phyloP scores from a whole-genome alignment of 1,140 invertebrate genomes.

The Drosophila aff. region DNA sequence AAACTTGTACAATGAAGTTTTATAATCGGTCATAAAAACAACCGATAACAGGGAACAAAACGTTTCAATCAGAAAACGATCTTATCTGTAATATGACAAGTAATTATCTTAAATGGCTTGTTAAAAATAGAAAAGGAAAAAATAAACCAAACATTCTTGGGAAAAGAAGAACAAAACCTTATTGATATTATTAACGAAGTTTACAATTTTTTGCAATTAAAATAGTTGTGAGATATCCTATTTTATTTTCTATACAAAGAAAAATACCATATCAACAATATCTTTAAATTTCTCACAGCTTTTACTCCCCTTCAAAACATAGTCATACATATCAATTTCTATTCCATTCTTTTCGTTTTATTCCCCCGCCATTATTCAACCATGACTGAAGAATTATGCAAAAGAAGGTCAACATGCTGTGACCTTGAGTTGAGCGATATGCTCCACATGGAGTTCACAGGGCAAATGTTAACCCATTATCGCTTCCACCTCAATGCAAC shows the following conservation, averaged over 20 bases:
- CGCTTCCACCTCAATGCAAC: background rate
- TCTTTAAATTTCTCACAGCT: background rate
- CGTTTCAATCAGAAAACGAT: conserved; percentile 15
- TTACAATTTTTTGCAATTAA: background rate
- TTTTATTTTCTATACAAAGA: background rate
- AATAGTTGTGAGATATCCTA: too few species aligned
- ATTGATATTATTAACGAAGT: too few species aligned
- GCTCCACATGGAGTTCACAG: conserved; percentile 43
- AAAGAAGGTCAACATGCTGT: conserved; percentile 57
- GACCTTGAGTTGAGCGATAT: conserved; percentile 52
- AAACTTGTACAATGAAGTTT: background rate
- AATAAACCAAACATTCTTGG: background rate
- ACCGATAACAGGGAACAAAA: conserved; percentile 4
- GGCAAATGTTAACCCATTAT: conserved; percentile 25
- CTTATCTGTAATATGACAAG: conserved; percentile 11
- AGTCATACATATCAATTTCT: background rate
- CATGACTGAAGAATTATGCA: conserved; percentile 9
- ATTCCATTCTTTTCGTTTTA: background rate
- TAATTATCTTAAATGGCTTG: conserved; percentile 7
- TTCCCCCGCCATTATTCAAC: background rate
- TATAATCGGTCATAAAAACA: conserved; percentile 17
- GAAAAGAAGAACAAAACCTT: background rate
- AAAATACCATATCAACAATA: background rate
- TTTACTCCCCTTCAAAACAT: background rate
- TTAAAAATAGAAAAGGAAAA: conserved; percentile 3